Evolutionary conservation across 2,888 invertebrate species (phyloP), one percentile per base, ranked within the genome.

Genomic region (Xylophagus ater): DNA sequence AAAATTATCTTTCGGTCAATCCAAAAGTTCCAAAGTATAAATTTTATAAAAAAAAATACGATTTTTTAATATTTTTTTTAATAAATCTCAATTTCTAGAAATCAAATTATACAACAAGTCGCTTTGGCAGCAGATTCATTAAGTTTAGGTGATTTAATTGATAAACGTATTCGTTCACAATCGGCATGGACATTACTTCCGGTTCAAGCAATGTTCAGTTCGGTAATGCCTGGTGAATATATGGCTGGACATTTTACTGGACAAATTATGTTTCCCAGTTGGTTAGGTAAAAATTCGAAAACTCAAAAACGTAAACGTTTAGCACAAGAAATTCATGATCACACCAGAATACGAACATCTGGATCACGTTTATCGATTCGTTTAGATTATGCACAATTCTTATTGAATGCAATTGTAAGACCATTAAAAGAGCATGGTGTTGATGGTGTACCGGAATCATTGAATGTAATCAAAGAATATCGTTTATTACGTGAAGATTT

Each of bases 271-370:
- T 98, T 98, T 64, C 98, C 98, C 3, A 69, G 74, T 25, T 98
- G 97, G 96, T 76, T 98, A 37, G 98, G 98, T 2, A 90, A 90
- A 66, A 89, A 94, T 68, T 96, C 97, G 0, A 80, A 77, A 45
- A 68, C 73, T 13, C 77, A 67, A 47, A 97, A 96, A 67, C 78
- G 84, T 57, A 76, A 80, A 31, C 71, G 94, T 14, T 69, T 93
- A 32, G 67, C 83, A 9, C 83, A 84, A 61, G 89, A 92, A 61
- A 70, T 94, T 35, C 81, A 85, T 50, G 72, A 79, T n/a, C 96
- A 96, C 54, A 85, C 86, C 41, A 70, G 86, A 46, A 72, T 84
- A 15, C 84, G 84, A 55, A 78, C 83, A 19, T 81, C 85, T 0
- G 85, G 80, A 2, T 87, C 84, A 48, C 82, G 83, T 54, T 72